These are phyloP conservation scores for Tinamus guttatus DNA, from an alignment of 2,113 vertebrate species.

Conservation along the genomic window DNA sequence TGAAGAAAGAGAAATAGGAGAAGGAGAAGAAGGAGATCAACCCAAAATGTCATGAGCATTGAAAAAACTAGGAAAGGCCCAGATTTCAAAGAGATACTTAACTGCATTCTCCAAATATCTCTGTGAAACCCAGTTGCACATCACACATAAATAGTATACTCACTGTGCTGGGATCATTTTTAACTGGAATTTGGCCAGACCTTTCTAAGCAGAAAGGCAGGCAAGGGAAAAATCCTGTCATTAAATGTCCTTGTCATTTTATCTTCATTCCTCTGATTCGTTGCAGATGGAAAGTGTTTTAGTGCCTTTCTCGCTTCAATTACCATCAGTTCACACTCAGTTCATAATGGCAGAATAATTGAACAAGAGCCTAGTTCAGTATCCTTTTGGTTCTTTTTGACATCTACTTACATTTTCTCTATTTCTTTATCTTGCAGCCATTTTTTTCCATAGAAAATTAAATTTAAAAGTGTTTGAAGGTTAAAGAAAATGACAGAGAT, in stretches of 20 bases:
- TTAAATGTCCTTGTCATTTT: slow-evolving; percentile 72
- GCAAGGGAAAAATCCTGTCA: slow-evolving; percentile 59
- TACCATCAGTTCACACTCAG: slow-evolving; percentile 59
- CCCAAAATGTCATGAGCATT: background rate
- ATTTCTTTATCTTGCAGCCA: slow-evolving; percentile 1
- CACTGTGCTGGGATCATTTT: slow-evolving; percentile 54
- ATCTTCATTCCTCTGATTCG: slow-evolving; percentile 71
- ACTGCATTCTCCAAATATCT: slow-evolving; percentile 75
- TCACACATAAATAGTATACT: slow-evolving; percentile 53
- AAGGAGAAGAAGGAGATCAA: slow-evolving; percentile 37
- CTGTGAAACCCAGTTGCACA: slow-evolving; percentile 28
- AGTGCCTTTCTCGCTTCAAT: slow-evolving; percentile 49
- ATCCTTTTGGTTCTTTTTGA: slow-evolving; percentile 24
- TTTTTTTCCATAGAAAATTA: slow-evolving; percentile 37
- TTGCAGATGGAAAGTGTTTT: slow-evolving; percentile 69
- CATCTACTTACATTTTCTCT: slow-evolving; percentile 10
- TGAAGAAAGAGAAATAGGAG: slow-evolving; percentile 4
- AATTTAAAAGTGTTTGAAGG: slow-evolving; percentile 13
- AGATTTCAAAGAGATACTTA: slow-evolving; percentile 71
- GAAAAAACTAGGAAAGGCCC: slow-evolving; percentile 46
- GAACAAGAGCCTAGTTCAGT: slow-evolving; percentile 7
- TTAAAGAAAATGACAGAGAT: slow-evolving; percentile 14
- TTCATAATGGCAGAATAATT: slow-evolving; percentile 45
- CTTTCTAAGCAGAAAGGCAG: slow-evolving; percentile 65
- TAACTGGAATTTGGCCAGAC: slow-evolving; percentile 61